These are phyloP conservation scores for Palythoa heliodiscus DNA, from an alignment of 92 coral and sea anemone genomes.

Conservation along the genomic window DNA sequence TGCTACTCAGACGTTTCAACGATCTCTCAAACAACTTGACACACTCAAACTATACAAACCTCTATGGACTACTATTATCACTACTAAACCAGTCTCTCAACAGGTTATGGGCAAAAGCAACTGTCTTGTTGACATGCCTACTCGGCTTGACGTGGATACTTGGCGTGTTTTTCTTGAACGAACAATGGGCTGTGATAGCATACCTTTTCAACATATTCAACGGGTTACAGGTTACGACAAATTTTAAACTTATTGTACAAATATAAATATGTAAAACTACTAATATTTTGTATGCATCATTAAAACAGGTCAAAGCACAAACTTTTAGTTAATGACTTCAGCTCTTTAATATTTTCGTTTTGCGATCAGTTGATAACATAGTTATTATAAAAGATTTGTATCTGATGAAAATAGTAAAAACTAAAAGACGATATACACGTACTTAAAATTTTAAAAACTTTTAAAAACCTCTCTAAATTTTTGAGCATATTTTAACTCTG, in stretches of 20 bases:
- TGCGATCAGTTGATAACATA: too few relatives aligned
- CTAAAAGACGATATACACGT: too few relatives aligned
- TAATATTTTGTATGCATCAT: too few relatives aligned
- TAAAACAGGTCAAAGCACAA: neutral
- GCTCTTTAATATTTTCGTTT: too few relatives aligned
- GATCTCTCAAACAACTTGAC: too few relatives aligned
- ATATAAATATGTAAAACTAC: neutral
- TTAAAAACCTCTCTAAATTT: too few relatives aligned
- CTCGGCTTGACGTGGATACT: constrained; percentile 63
- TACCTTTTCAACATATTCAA: constrained; percentile 56
- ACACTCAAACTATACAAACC: neutral
- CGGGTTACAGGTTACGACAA: constrained; percentile 48
- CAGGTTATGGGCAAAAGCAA: constrained; percentile 60
- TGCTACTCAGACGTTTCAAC: neutral
- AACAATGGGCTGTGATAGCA: constrained; percentile 48
- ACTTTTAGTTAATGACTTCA: too few relatives aligned
- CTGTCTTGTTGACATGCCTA: constrained; percentile 56
- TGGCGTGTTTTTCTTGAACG: constrained; percentile 53
- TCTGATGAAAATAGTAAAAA: too few relatives aligned
- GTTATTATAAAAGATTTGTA: too few relatives aligned
- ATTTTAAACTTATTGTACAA: neutral
- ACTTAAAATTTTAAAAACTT: too few relatives aligned
- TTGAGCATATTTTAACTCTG: too few relatives aligned
- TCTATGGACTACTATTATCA: neutral
- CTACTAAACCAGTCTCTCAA: neutral